These are phyloP conservation scores for Neoaliturus tenellus DNA, from an alignment of 2,888 invertebrate genomes.

Conservation along the genomic window DNA sequence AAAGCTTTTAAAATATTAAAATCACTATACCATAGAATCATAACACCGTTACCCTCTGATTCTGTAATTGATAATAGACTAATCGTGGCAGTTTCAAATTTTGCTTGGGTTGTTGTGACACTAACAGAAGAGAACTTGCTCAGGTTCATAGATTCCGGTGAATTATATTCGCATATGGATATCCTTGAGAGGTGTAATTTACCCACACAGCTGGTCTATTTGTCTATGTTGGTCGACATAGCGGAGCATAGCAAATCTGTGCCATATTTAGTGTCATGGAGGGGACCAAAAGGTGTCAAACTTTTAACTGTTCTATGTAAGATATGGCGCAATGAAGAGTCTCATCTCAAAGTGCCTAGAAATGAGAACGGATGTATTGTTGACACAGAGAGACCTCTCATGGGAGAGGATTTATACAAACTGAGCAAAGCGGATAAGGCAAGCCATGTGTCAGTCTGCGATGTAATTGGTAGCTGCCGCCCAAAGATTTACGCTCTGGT, in stretches of 20 bases:
- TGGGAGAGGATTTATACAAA: conserved; percentile 32
- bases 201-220: background rate
- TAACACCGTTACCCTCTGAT: background rate
- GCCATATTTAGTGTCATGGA: conserved; percentile 48
- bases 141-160: background rate
- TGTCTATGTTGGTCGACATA: conserved; percentile 23
- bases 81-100: conserved; percentile 7
- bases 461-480: conserved; percentile 37
- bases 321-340: conserved; percentile 40
- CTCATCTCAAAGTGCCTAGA: conserved; percentile 16
- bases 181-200: conserved; percentile 13
- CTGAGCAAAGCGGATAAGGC: background rate
- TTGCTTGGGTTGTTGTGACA: background rate
- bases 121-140: background rate
- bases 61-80: conserved; percentile 28
- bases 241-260: background rate
- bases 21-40: conserved; percentile 8
- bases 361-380: conserved; percentile 11
- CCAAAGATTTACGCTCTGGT: conserved; percentile 47
- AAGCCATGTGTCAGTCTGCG: background rate
- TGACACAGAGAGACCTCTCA: conserved; percentile 47
- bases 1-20: background rate
- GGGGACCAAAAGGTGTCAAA: background rate
- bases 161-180: background rate
- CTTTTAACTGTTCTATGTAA: conserved; percentile 28